phyloP scores from a whole-genome alignment of 2,797 vertebrate species.

The Macropodus opercularis region DNA sequence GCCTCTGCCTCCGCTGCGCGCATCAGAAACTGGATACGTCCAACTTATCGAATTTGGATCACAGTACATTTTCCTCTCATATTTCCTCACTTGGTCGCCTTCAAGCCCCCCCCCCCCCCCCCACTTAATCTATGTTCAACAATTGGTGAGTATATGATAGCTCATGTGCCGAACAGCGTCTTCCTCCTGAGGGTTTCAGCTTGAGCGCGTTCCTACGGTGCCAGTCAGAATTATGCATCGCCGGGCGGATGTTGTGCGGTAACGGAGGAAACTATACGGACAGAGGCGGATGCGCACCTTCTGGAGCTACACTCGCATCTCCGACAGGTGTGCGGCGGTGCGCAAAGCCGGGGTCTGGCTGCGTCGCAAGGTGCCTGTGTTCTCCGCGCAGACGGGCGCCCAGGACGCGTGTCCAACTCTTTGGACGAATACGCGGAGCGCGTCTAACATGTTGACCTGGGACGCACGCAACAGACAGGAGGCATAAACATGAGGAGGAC shows the following conservation, averaged over 20 bases:
- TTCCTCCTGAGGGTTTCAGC: slow-evolving; percentile 16
- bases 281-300: slow-evolving; percentile 54
- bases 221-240: slow-evolving; percentile 23
- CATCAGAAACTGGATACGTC: slow-evolving; percentile 29
- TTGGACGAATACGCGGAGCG: slow-evolving; percentile 56
- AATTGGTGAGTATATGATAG: slow-evolving; percentile 45
- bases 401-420: slow-evolving; percentile 56
- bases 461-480: slow-evolving; percentile 62
- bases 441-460: slow-evolving; percentile 76
- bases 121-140: slow-evolving; percentile 57
- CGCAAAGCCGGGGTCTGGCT: slow-evolving; percentile 44
- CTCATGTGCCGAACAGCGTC: slow-evolving; percentile 34
- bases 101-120: not conserved
- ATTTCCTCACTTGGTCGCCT: slow-evolving; percentile 32
- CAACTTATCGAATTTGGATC: slow-evolving; percentile 48
- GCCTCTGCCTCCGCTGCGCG: slow-evolving; percentile 25
- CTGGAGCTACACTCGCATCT: slow-evolving; percentile 54
- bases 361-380: slow-evolving; percentile 40
- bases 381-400: slow-evolving; percentile 26
- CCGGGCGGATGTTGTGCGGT: slow-evolving; percentile 50
- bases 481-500: slow-evolving; percentile 69
- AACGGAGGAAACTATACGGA: slow-evolving; percentile 52
- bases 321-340: slow-evolving; percentile 74
- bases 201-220: slow-evolving; percentile 29
- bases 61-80: slow-evolving; percentile 32